phyloP scores from a whole-genome alignment of 2,797 vertebrate species.

The Microhierax caerulescens region DNA sequence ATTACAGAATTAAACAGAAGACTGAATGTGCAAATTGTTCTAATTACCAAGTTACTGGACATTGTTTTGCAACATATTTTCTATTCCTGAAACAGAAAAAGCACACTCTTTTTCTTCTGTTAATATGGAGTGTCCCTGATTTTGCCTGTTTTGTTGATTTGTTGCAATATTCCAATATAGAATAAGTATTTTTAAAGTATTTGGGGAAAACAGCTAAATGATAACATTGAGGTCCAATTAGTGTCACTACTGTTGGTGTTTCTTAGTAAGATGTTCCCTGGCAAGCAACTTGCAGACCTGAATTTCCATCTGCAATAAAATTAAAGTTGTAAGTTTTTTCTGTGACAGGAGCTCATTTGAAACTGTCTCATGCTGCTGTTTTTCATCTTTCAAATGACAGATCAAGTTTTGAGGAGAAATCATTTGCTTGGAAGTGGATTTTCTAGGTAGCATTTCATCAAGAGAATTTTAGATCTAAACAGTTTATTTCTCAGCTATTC shows the following conservation, averaged over 20 bases:
- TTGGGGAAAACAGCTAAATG: background rate
- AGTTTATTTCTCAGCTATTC: background rate
- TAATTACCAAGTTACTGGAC: background rate
- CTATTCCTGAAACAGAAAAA: background rate
- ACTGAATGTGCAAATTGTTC: background rate
- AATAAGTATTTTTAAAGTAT: background rate
- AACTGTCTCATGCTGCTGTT: background rate
- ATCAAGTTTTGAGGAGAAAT: rapidly evolving
- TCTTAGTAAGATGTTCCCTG: background rate
- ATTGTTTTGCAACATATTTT: background rate
- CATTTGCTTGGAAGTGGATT: background rate
- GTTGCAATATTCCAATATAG: background rate
- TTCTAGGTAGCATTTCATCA: background rate
- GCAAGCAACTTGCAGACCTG: background rate
- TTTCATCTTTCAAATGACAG: background rate
- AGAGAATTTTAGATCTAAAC: background rate
- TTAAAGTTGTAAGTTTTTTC: background rate
- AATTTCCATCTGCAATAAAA: background rate
- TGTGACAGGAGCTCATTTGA: background rate
- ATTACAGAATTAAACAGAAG: background rate
- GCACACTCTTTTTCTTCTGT: background rate
- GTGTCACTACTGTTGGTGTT: background rate
- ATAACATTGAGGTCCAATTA: background rate
- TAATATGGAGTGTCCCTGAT: background rate
- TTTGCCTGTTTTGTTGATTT: background rate